These are phyloP conservation scores for Neodiprion pinetum DNA, from an alignment of 1,140 invertebrate genomes.

Conservation along the genomic window DNA sequence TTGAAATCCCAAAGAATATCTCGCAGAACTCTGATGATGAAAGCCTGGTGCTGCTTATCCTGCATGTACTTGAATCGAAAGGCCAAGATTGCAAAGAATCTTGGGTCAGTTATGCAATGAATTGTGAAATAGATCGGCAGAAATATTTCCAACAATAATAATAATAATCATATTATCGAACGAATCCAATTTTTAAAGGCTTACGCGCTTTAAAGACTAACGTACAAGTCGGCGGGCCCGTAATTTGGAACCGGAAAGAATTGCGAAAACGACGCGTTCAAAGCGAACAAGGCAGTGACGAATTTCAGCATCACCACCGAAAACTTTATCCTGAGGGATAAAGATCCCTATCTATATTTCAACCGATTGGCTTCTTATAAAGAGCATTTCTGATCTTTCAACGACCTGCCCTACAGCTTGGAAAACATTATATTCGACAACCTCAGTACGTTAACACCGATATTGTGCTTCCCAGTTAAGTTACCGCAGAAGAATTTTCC, in stretches of 20 bases:
- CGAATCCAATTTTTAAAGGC: conserved; percentile 40
- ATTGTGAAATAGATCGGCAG: not conserved
- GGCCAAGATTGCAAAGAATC: not conserved
- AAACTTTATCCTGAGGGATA: conserved; percentile 72
- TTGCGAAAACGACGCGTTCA: conserved; percentile 66
- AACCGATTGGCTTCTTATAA: conserved; percentile 72
- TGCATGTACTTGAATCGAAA: conserved; percentile 30
- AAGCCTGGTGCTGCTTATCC: not conserved
- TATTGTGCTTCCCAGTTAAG: too few species aligned
- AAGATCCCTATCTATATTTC: conserved; percentile 64
- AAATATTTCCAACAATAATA: not conserved
- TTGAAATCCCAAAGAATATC: conserved; percentile 46
- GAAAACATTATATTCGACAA: too few species aligned
- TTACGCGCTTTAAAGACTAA: conserved; percentile 62
- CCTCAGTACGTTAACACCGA: too few species aligned
- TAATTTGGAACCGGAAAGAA: conserved; percentile 68
- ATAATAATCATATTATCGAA: too few species aligned
- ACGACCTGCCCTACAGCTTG: too few species aligned
- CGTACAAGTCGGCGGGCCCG: conserved; percentile 63
- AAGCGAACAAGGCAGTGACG: conserved; percentile 68
- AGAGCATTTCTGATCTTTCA: conserved; percentile 60
- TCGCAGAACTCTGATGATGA: too few species aligned
- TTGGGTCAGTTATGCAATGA: conserved; percentile 26
- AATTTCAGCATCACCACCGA: conserved; percentile 71
- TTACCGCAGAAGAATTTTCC: too few species aligned